Percentiles rank a stretch among this genome's conserved stretches.
Conservation (phyloP, 1,140 invertebrate species). For the Leucophenga varia region DNA sequence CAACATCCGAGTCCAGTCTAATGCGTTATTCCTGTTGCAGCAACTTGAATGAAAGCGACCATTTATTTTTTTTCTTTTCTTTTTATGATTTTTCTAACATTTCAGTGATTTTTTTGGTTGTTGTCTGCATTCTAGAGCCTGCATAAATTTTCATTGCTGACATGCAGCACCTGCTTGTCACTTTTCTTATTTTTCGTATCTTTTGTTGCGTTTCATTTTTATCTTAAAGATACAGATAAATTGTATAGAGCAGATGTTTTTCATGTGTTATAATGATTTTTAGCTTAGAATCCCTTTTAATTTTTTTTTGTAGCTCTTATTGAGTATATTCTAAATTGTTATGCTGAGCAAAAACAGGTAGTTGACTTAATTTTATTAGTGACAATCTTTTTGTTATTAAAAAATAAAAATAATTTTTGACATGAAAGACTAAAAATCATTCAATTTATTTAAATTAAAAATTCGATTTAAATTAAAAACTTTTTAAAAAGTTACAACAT, state of each 20-base stretch:
- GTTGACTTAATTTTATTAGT: no score
- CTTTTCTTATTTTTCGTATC: neutral
- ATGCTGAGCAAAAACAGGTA: no score
- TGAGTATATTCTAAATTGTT: no score
- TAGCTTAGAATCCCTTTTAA: conserved; percentile 9
- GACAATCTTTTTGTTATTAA: no score
- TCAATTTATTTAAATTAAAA: no score
- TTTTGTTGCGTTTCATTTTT: conserved; percentile 14
- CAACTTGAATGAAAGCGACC: no score
- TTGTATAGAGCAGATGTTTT: conserved; percentile 25
- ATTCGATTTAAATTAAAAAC: no score
- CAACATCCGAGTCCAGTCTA: no score
- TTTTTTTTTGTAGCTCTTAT: conserved; percentile 4
- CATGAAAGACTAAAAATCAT: no score
- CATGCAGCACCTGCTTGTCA: conserved; percentile 26
- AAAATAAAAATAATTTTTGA: no score
- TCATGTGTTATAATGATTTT: conserved; percentile 20
- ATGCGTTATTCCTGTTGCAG: no score
- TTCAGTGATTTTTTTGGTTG: conserved; percentile 3
- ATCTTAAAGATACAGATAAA: conserved; percentile 24
- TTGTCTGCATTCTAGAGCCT: conserved; percentile 3
- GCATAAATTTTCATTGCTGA: conserved; percentile 21
- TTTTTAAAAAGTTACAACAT: no score
- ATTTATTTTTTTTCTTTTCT: neutral
- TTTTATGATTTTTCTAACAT: neutral